Base-by-base conservation (phyloP, 2,113 vertebrate species). In the Hypanus sabinus region DNA sequence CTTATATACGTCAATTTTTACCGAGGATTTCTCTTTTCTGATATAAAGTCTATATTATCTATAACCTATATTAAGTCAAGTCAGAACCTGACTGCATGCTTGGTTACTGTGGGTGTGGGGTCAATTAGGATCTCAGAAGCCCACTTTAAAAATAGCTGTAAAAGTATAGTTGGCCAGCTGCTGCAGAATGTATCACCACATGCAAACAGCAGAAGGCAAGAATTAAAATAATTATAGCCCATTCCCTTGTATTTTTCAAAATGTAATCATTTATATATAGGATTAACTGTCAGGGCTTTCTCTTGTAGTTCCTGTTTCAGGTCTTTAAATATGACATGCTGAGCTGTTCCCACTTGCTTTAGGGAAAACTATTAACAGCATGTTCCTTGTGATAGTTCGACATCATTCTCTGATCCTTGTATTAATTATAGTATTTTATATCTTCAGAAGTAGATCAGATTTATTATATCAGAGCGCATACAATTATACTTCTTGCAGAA, bases 241-340 rank as follows among this genome's bases (percentile, higher is more conserved):
- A 93, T 55, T 7, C 36, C 70, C 91, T 73, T 93, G 91, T 93
- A 93, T 93, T 93, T 93, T 93, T 93, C 91, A 93, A 73, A 93
- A 75, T 93, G 36, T 93, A 73, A 46, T 93, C 91, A 93, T 46
- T 75, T 93, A 75, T 93, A 75, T 93, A 75, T 93, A 93, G 91
- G 91, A 93, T 73, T 93, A 93, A 93, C 91, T 93, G 91, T 75
- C 91, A 73, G 46, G 36, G 22, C 24, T 8, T 71, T 46, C 36
- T 71, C 68, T 18, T 71, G 36, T 93, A 46, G 70, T 55, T 93
- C 38, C 91, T 75, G 70, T 4, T 75, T 93, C 55, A 93, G 68
- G 55, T 93, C 83, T 60, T 87, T 93, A 73, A 93, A 93, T 93
- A 93, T 93, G 70, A 93, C 91, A 93, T 38, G 91, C 68, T 38